A percentile compares a stretch with the other conserved stretches of the same genome.
Evolutionary conservation across 2,888 invertebrate species (phyloP).

Genomic region (Trissolcus brochymenae): DNA sequence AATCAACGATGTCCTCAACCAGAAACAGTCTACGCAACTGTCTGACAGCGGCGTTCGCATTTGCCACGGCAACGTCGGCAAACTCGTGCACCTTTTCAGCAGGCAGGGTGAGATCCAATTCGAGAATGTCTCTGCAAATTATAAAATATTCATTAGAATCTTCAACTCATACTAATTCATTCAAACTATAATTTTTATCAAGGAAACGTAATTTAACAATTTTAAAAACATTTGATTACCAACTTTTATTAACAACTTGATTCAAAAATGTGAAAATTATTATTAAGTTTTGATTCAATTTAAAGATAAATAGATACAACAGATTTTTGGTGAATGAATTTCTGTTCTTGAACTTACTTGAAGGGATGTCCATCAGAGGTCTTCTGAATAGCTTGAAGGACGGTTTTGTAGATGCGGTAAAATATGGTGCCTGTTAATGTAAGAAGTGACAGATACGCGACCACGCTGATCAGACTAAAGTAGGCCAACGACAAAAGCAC

Average conservation of each 20-base stretch:
- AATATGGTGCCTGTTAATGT: slow-evolving; percentile 91
- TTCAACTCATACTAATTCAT: too few relatives aligned
- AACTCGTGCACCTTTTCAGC: slow-evolving; percentile 94
- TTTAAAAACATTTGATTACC: too few relatives aligned
- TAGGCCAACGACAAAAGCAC: slow-evolving; percentile 95
- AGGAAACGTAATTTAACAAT: too few relatives aligned
- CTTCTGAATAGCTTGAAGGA: slow-evolving; percentile 96
- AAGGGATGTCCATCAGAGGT: slow-evolving; percentile 97
- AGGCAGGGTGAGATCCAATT: slow-evolving; percentile 90
- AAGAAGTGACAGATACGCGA: slow-evolving; percentile 93
- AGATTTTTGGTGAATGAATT: neutral
- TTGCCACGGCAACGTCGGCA: slow-evolving; percentile 90
- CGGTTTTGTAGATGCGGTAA: slow-evolving; percentile 97
- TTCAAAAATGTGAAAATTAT: too few relatives aligned
- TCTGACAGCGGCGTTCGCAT: slow-evolving; percentile 87
- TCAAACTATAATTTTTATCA: too few relatives aligned
- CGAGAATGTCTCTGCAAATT: slow-evolving; percentile 85
- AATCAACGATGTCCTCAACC: slow-evolving; percentile 97
- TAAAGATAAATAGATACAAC: neutral
- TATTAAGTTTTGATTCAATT: too few relatives aligned
- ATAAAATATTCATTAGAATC: too few relatives aligned
- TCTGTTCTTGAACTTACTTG: slow-evolving; percentile 84
- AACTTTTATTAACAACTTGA: too few relatives aligned
- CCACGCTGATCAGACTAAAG: slow-evolving; percentile 96
- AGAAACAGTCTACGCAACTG: slow-evolving; percentile 96